phyloP scores from a whole-genome alignment of 2,113 vertebrate genomes.

The Gila orcuttii region DNA sequence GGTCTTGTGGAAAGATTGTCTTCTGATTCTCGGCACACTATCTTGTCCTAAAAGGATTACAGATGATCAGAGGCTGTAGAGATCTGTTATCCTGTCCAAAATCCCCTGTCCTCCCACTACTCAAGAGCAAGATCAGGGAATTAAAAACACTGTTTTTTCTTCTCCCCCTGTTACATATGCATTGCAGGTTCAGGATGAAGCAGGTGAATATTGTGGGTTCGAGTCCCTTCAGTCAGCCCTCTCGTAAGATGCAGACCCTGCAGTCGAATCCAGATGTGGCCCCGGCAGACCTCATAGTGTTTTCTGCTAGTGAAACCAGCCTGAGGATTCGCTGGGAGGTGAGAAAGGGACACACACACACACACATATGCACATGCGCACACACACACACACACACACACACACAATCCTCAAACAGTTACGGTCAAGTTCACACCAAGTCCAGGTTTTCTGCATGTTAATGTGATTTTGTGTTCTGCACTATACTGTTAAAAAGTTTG shows the following conservation, averaged over 20 bases:
- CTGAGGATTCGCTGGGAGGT: conserved; percentile 91
- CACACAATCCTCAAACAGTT: neutral
- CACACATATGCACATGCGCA: no score
- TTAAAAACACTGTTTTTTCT: conserved; percentile 11
- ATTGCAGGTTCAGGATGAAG: conserved; percentile 87
- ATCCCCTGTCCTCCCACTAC: conserved; percentile 27
- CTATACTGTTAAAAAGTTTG: neutral
- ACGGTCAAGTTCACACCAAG: neutral
- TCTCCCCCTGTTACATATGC: neutral
- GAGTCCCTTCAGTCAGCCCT: conserved; percentile 84
- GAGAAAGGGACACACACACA: conserved; percentile 47
- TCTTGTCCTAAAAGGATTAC: conserved; percentile 40
- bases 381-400: no score
- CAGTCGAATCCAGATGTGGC: conserved; percentile 87
- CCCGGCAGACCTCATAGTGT: conserved; percentile 82
- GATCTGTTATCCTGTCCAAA: conserved; percentile 35
- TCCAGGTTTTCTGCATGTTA: neutral
- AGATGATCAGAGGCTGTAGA: conserved; percentile 37
- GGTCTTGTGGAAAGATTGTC: conserved; percentile 36
- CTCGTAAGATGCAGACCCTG: conserved; percentile 90
- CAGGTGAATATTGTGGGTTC: conserved; percentile 91
- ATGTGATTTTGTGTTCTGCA: neutral
- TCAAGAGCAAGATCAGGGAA: conserved; percentile 3
- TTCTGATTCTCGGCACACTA: conserved; percentile 33
- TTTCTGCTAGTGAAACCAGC: conserved; percentile 89